Base-by-base conservation (phyloP, 2,797 vertebrate species). In the Sciaenops ocellatus region DNA sequence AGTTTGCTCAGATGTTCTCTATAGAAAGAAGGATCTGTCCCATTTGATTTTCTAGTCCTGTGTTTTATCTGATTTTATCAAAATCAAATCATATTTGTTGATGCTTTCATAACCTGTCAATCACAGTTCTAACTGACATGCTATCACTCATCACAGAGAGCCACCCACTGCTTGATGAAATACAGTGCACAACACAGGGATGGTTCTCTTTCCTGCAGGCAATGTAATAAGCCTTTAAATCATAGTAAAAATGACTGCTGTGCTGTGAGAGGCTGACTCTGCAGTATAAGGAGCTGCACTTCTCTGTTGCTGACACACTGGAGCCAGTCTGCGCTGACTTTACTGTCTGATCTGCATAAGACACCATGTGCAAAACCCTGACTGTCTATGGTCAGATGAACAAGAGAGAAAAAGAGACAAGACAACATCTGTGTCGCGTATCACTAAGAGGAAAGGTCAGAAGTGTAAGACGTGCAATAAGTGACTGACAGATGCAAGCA, bases 181-280 rank as follows among this genome's bases (percentile, higher is more conserved):
- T 66, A 73, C 51, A 59, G 80, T 18, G 46, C 76, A 81, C 82
- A 75, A 76, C 77, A 77, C 69, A 55, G 74, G 62, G 83, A 89
- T 81, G 80, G 62, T 77, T 84, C 69, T 73, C 72, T 78, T 87
- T 84, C 82, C 87, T 81, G 80, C 74, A 73, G 85, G 84, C 88
- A 66, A 79, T 80, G 70, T 87, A 92, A 93, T 91, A 94, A 93
- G 86, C 85, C 89, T 87, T 90, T 90, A 92, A 93, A 94, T 94
- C 91, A 91, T 52, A 51, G 80, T 82, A 79, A 83, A 90, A 91
- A 87, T 85, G 87, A 89, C 80, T 90, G 85, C 86, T 73, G 79
- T 90, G 85, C 86, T 73, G 79, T 47, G 80, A 83, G 85, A 87
- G 88, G 85, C 87, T 92, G 87, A 92, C 86, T 84, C 81, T 83